phyloP scores from a whole-genome alignment of 2,113 vertebrate species.

The Pedionomus torquatus region DNA sequence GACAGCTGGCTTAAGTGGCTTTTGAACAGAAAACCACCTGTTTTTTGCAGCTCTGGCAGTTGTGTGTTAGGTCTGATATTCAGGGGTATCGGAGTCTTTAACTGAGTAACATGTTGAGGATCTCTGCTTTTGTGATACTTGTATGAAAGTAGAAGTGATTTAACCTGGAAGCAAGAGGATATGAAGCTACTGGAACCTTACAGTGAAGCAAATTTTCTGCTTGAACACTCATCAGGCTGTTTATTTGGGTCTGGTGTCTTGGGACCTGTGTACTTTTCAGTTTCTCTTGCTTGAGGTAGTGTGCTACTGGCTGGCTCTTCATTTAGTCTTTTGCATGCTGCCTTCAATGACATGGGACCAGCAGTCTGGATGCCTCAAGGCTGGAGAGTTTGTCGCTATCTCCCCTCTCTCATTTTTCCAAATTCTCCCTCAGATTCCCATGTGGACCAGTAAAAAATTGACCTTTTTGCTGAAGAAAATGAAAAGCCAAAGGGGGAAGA shows the following conservation, averaged over 20 bases:
- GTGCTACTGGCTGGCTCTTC: not conserved
- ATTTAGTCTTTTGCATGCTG: not conserved
- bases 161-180: not conserved
- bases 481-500: not conserved
- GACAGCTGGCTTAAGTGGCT: not conserved
- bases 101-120: not conserved
- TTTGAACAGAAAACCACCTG: not conserved
- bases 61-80: not conserved
- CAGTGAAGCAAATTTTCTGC: not conserved
- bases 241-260: not conserved
- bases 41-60: not conserved
- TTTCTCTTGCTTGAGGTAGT: not conserved
- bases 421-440: not conserved
- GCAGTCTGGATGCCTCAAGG: not conserved
- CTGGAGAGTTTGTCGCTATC: not conserved
- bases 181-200: not conserved
- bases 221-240: not conserved
- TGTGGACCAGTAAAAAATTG: not conserved
- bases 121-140: not conserved
- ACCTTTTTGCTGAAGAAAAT: not conserved
- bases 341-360: not conserved
- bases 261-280: not conserved
- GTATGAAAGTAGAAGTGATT: not conserved
- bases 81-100: not conserved
- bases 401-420: not conserved